A percentile compares a stretch with the other conserved stretches of the same genome.
phyloP scores from a whole-genome alignment of 2,113 vertebrate genomes.

The Xenotilapia leptura region DNA sequence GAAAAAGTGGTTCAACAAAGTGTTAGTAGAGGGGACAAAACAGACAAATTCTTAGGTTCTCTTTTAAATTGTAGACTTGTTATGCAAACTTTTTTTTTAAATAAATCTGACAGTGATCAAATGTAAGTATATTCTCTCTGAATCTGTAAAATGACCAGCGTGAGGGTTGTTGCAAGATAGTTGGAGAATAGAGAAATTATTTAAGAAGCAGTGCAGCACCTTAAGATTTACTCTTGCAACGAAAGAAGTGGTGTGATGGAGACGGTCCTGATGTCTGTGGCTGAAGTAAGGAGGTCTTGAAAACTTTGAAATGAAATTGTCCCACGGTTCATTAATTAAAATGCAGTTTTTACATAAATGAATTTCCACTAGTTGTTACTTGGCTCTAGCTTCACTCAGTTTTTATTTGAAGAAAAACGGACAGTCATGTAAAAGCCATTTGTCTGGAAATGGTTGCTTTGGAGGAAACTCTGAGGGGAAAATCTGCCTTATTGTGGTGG shows the following conservation, averaged over 20 bases:
- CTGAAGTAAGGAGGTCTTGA: not conserved
- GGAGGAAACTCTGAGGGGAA: not conserved
- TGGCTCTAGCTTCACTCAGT: not conserved
- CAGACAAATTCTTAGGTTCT: not conserved
- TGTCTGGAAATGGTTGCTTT: not conserved
- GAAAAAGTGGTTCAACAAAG: not conserved
- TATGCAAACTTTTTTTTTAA: not conserved
- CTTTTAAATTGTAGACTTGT: not conserved
- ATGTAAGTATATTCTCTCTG: not conserved
- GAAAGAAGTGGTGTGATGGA: not conserved
- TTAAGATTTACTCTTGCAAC: not conserved
- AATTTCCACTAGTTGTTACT: not conserved
- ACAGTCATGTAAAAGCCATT: not conserved
- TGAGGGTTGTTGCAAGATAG: not conserved
- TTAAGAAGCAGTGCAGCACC: not conserved
- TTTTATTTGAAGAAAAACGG: not conserved
- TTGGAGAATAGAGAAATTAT: not conserved
- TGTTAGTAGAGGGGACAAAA: not conserved
- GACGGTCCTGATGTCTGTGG: not conserved
- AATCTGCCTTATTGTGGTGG: not conserved
- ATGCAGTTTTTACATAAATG: not conserved
- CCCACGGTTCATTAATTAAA: not conserved
- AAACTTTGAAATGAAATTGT: not conserved
- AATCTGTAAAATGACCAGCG: not conserved
- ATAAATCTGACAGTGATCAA: not conserved